Percentiles rank a stretch among this genome's conserved stretches.
Conservation (phyloP, 2,113 vertebrate genomes). For the Condylura cristata region DNA sequence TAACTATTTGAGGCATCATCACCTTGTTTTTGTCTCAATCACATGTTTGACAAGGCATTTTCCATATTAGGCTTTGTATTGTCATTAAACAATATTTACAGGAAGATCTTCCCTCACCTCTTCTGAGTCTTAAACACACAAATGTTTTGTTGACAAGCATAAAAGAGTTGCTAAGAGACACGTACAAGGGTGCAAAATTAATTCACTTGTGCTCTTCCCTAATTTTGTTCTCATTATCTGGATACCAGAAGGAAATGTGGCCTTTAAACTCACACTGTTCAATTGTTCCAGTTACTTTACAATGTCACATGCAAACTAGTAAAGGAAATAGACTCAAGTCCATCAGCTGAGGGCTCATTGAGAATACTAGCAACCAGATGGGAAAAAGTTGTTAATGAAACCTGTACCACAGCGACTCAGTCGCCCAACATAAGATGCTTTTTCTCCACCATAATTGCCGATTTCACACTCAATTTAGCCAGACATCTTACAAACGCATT, state of each 20-base stretch:
- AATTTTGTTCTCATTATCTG: background rate
- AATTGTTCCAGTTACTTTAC: conserved; percentile 21
- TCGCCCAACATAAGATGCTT: background rate
- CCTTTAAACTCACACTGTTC: background rate
- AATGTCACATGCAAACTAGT: background rate
- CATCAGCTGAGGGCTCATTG: background rate
- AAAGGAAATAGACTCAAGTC: background rate
- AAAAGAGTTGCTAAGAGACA: conserved; percentile 27
- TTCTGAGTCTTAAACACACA: background rate
- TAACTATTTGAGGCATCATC: background rate
- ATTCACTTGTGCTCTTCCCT: background rate
- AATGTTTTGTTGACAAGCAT: background rate
- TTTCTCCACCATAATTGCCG: background rate
- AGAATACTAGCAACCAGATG: background rate
- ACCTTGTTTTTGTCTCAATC: background rate
- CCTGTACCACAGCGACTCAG: background rate
- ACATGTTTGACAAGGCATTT: background rate
- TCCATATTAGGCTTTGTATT: background rate
- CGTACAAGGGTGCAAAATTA: background rate
- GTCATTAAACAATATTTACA: conserved; percentile 4
- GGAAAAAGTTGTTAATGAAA: conserved; percentile 7
- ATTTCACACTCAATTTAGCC: conserved; percentile 20
- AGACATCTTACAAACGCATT: background rate
- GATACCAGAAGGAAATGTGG: background rate
- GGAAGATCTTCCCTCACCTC: background rate